Evolutionary conservation across 2,113 vertebrate species (phyloP), one percentile per base, ranked within the genome.

Genomic region (Eira barbara): DNA sequence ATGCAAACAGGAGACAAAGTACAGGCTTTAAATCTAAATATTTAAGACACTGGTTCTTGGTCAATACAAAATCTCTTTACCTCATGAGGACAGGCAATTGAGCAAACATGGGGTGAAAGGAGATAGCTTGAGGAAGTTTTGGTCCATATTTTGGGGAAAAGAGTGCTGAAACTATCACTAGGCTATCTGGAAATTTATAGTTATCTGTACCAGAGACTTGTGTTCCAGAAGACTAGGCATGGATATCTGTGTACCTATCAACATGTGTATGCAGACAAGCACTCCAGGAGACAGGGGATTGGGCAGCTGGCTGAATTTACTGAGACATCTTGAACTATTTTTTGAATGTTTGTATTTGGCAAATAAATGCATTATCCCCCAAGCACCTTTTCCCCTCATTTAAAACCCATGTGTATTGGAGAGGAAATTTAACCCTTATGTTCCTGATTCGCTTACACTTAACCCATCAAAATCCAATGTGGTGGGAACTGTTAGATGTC

Each of bases 381-480:
- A 91, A 96, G 69, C 76, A 98, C 94, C 89, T 97, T 94, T 59
- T 4, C 49, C 89, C 91, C 93, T 92, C 76, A 88, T 76, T 98
- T 97, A 97, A 97, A 97, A 92, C 80, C 74, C 92, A 95, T 94
- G 94, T 96, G 85, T 95, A 94, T 87, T 92, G 57, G 80, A 96
- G 89, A 97, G 63, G 74, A 97, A 97, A 98, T 95, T 49, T 84
- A 97, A 97, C 94, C 90, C 83, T 97, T 95, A 96, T 89, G 94
- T 36, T 97, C 45, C 84, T 84, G 59, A 97, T 95, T 90, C 84
- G 84, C 89, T 95, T 91, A 93, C 21, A 94, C 42, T 96, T 98
- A 98, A 97, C 94, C 90, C 94, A 97, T 95, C 84, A 73, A 95
- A 95, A 88, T 85, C 83, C 94, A 96, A 67, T n/a, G 81, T 74